Base-by-base conservation (phyloP, 2,888 invertebrate species). In the Chrysomela aeneicollis region DNA sequence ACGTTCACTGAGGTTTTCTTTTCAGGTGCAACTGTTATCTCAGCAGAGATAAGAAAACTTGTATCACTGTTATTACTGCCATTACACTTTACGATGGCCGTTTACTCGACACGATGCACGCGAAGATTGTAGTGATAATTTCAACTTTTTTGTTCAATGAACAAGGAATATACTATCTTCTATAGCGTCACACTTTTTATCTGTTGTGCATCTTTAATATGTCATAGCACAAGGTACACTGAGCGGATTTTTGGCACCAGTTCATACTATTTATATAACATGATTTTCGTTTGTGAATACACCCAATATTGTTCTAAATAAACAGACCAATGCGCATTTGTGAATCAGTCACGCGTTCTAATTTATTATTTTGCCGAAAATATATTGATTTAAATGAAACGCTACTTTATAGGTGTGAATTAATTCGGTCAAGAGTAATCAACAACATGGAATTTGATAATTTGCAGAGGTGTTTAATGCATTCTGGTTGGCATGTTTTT, bases 191-290 rank as follows among this genome's bases (percentile, higher is more conserved):
- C 42, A n/a, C 15, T 42, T 42, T 42, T 42, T 42, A 42, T 42
- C 42, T 42, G 42, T 42, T 35, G 35, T 35, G 35, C 35, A 35
- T 61, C 32, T 47, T 21, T 32, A 50, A 49, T 35, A 49, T 59
- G 32, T 58, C 65, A 57, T 47, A 47, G 59, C 61, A 50, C 58
- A 49, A 59, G 17, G 59, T 59, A 57, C 32, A 67, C 67, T 67
- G 62, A 62, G 55, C 52, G 17, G 59, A 65, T 63, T 67, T 68
- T 69, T 69, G 69, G 69, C 69, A 63, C 50, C 59, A 26, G 53
- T 21, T 37, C 15, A 42, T 35, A 63, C 67, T 67, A 69, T 69
- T 67, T 69, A 69, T 69, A 67, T 63, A 67, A 69, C 63, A 46
- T 50, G 64, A 57, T 64, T 42, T 65, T 65, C 60, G 47, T 57